Evolutionary conservation across 2,113 vertebrate genomes (phyloP).

Genomic region (Kryptolebias marmoratus): DNA sequence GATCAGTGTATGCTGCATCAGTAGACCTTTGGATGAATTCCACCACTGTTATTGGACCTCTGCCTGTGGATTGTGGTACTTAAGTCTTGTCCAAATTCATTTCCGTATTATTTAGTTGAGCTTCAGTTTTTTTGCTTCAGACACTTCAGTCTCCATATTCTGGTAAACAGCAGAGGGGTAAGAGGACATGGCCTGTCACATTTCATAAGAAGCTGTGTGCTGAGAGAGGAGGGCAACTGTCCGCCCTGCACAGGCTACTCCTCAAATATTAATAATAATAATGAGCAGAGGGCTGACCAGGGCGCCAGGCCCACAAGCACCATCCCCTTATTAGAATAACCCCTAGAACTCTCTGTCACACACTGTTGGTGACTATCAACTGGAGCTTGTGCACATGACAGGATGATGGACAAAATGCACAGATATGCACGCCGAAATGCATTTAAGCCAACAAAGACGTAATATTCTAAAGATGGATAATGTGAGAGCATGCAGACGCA

Average conservation of each 20-base stretch:
- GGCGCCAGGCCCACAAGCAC: slow-evolving; percentile 56
- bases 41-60: not conserved
- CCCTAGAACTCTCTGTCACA: slow-evolving; percentile 52
- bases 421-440: slow-evolving; percentile 58
- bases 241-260: slow-evolving; percentile 64
- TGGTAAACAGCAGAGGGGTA: slow-evolving; percentile 49
- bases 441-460: slow-evolving; percentile 55
- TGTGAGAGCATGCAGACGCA: slow-evolving; percentile 47
- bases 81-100: slow-evolving; percentile 10
- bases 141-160: slow-evolving; percentile 46
- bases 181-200: slow-evolving; percentile 64
- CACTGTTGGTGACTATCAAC: slow-evolving; percentile 43
- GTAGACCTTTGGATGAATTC: not conserved
- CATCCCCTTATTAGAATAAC: slow-evolving; percentile 75
- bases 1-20: not conserved
- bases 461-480: slow-evolving; percentile 66
- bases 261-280: slow-evolving; percentile 79
- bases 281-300: slow-evolving; percentile 73
- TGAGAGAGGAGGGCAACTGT: slow-evolving; percentile 66
- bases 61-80: not conserved
- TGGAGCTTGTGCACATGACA: slow-evolving; percentile 53
- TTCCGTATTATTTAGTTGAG: slow-evolving; percentile 14
- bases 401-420: slow-evolving; percentile 62
- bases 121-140: slow-evolving; percentile 3
- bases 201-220: slow-evolving; percentile 58